Evolutionary conservation across 2,113 vertebrate genomes (phyloP).

Genomic region (Marmota flaviventris): DNA sequence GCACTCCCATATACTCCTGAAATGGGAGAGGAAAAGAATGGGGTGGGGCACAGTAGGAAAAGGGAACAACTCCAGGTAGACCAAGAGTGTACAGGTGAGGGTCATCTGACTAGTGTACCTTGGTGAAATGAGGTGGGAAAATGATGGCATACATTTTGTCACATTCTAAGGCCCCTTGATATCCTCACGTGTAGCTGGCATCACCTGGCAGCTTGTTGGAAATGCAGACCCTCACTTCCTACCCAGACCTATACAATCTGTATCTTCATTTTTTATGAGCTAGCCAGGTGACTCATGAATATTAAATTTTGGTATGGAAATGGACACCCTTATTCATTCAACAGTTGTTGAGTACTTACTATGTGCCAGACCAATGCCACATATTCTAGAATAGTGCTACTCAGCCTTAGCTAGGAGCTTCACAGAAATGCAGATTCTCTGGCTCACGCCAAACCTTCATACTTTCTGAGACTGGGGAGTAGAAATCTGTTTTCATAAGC

Average conservation of each 20-base stretch:
- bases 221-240: not conserved
- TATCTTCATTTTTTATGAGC: not conserved
- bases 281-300: not conserved
- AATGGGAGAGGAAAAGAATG: not conserved
- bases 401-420: not conserved
- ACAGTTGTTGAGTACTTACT: not conserved
- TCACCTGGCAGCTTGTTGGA: not conserved
- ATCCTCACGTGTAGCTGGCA: not conserved
- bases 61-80: not conserved
- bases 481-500: conserved; percentile 29
- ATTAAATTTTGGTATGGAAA: not conserved
- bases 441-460: not conserved
- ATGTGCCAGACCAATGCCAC: not conserved
- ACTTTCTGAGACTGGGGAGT: not conserved
- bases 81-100: not conserved
- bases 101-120: not conserved
- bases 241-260: not conserved
- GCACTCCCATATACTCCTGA: not conserved
- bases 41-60: not conserved
- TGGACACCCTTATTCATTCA: not conserved
- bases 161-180: not conserved
- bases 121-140: conserved; percentile 34
- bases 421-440: not conserved
- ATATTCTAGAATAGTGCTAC: not conserved
- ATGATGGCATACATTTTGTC: not conserved